Evolutionary conservation across 2,888 invertebrate species (phyloP), one percentile per base, ranked within the genome.

Genomic region (Ommatoiulus sabulosus): DNA sequence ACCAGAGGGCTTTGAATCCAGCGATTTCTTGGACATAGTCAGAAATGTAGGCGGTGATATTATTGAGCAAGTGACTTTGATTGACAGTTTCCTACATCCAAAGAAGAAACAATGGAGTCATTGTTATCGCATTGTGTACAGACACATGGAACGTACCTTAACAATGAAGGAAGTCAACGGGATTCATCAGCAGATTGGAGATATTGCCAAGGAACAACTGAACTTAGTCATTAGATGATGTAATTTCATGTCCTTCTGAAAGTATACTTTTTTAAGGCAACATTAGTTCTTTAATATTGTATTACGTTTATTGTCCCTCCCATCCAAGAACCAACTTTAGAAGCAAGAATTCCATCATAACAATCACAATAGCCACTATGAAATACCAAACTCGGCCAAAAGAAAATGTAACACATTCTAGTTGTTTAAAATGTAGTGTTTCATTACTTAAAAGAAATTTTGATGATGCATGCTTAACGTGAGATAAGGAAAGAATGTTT

Each of bases 11-110:
- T 97, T 95, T 92, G 94, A 94, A n/a, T 93, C 94, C 87, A 97
- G 97, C 93, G 97, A 98, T 93, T 97, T 98, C 92, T 98, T 97
- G 92, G 99, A 99, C 92, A 92, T 99, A 90, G 98, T 97, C 0
- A 94, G 99, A 90, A 95, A 95, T 90, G 93, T 97, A 88, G 99
- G 97, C 1, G 98, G 97, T 0, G 98, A 99, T 93, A 93, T 97
- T n/a, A 95, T 99, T 86, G 99, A 99, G 93, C 98, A 97, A 95
- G 97, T 98, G 7, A 93, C 94, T 90, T 93, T 98, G 10, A 95
- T 97, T 88, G 99, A 99, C 93, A 95, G 96, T 91, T 99, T 97
- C 92, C 91, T 91, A 24, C 96, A 99, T 93, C 96, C 97, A 0
- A 97, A 98, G 93, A 96, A 95, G 5, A 95, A 96, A 85, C 95